Percentiles rank a stretch among this genome's conserved stretches.
Evolutionary conservation across 1,140 invertebrate genomes (phyloP).

Genomic region (Drosophila persimilis): DNA sequence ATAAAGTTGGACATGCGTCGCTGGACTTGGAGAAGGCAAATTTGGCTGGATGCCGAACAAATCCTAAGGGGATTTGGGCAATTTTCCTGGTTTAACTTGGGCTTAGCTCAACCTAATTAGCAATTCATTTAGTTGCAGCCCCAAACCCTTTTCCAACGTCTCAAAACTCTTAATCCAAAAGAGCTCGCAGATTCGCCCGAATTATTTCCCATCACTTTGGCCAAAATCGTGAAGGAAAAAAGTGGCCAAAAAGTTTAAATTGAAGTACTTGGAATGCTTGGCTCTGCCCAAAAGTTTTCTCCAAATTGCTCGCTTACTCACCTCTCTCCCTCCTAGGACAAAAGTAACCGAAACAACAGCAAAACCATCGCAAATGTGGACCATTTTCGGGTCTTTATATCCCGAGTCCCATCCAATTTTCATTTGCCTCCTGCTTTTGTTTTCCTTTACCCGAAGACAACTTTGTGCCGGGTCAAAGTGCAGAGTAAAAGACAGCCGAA

Average conservation of each 20-base stretch:
- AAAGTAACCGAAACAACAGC: conserved; percentile 17
- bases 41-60: conserved; percentile 6
- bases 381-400: conserved; percentile 37
- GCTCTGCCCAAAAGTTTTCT: conserved; percentile 41
- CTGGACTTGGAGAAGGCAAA: conserved; percentile 12
- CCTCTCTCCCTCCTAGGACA: conserved; percentile 8
- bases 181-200: conserved; percentile 14
- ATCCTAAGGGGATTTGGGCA: conserved; percentile 34
- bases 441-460: conserved; percentile 44
- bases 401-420: conserved; percentile 41
- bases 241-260: conserved; percentile 58
- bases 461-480: conserved; percentile 46
- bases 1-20: conserved; percentile 42
- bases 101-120: conserved; percentile 45
- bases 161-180: conserved; percentile 31
- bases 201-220: conserved; percentile 33
- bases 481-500: conserved; percentile 21
- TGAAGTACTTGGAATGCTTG: conserved; percentile 44
- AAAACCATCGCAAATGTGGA: conserved; percentile 49
- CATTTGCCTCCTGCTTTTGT: conserved; percentile 30
- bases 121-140: conserved; percentile 47
- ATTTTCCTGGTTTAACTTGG: conserved; percentile 35
- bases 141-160: conserved; percentile 41
- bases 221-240: conserved; percentile 39
- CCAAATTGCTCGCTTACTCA: conserved; percentile 42